Conservation (phyloP, 30 jellyfish, hydroid and myxozoan species). For the Cassiopea xamachana region DNA sequence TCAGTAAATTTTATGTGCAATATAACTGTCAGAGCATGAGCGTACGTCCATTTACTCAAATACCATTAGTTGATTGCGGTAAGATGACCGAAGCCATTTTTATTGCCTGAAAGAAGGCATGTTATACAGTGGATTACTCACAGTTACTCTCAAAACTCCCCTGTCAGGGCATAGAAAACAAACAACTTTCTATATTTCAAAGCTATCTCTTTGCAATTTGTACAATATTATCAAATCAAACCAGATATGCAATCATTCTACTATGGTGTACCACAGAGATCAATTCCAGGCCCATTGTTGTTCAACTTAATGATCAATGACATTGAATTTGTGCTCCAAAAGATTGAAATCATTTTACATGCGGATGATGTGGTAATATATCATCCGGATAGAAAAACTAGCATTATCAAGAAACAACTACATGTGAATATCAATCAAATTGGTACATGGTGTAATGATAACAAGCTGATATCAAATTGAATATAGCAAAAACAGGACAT, state of each 20-base stretch:
- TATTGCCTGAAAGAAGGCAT: neutral
- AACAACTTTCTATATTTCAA: neutral
- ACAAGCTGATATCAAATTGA: too few relatives aligned
- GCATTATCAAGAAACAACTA: too few relatives aligned
- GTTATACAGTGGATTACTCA: neutral
- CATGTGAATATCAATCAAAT: too few relatives aligned
- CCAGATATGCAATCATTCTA: neutral
- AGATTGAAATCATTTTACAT: neutral
- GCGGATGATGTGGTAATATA: neutral
- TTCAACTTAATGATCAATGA: constrained; percentile 3
- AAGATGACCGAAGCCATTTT: neutral
- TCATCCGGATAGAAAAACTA: neutral
- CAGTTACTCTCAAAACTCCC: neutral
- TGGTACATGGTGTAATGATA: too few relatives aligned
- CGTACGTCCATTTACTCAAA: too few relatives aligned
- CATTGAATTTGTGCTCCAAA: neutral
- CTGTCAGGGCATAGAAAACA: neutral
- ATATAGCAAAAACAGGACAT: too few relatives aligned
- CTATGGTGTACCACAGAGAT: neutral
- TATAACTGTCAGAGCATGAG: too few relatives aligned
- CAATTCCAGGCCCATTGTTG: neutral
- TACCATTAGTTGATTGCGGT: neutral
- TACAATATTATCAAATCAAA: neutral
- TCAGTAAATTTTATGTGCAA: too few relatives aligned
- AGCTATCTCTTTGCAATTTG: constrained; percentile 7